phyloP scores from a whole-genome alignment of 2,113 vertebrate genomes.

The Arizona elegans region DNA sequence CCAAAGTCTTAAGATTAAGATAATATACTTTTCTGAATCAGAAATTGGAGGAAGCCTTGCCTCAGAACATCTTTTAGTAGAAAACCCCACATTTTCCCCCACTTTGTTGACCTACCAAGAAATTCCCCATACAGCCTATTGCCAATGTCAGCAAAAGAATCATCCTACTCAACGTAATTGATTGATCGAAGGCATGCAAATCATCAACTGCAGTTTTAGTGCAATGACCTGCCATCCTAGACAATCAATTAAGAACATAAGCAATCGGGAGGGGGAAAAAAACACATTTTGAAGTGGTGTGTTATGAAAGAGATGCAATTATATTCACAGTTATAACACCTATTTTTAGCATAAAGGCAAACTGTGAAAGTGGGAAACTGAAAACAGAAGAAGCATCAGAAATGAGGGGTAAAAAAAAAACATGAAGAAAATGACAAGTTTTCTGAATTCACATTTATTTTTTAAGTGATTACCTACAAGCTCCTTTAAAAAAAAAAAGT shows the following conservation, averaged over 20 bases:
- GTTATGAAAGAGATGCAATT: slow-evolving; percentile 59
- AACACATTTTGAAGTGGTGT: slow-evolving; percentile 41
- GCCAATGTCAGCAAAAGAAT: slow-evolving; percentile 43
- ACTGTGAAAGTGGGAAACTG: slow-evolving; percentile 46
- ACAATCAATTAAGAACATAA: slow-evolving; percentile 40
- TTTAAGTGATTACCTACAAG: background rate
- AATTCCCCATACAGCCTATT: background rate
- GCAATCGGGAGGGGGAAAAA: slow-evolving; percentile 12
- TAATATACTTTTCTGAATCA: slow-evolving; percentile 23
- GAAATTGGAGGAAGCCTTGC: slow-evolving; percentile 44
- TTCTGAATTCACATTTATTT: background rate
- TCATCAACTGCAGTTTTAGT: slow-evolving; percentile 29
- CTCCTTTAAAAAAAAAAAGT: background rate
- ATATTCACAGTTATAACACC: slow-evolving; percentile 55
- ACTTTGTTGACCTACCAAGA: slow-evolving; percentile 47
- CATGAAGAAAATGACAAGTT: background rate
- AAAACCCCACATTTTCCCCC: slow-evolving; percentile 45
- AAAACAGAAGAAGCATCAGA: slow-evolving; percentile 34
- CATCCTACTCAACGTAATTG: slow-evolving; percentile 18
- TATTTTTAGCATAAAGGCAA: slow-evolving; percentile 53
- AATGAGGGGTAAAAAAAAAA: slow-evolving; percentile 23
- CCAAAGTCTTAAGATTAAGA: background rate
- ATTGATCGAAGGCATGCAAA: background rate
- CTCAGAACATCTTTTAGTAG: slow-evolving; percentile 50
- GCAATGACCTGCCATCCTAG: slow-evolving; percentile 33